Percentiles rank a stretch among this genome's conserved stretches.
phyloP scores from a whole-genome alignment of 1,140 invertebrate genomes.

The Drosophila aff. region DNA sequence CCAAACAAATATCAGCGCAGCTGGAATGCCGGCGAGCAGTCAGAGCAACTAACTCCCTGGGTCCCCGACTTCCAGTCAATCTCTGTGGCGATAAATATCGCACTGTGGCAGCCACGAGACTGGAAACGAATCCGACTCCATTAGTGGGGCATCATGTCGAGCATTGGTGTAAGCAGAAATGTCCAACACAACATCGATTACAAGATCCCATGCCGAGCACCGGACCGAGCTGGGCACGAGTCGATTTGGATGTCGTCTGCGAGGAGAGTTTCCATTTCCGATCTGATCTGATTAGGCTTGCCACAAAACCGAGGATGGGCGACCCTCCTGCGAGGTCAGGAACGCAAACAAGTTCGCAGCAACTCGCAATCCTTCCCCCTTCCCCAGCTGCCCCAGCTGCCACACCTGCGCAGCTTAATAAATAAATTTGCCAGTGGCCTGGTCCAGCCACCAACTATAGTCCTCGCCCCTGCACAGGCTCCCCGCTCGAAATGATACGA shows the following conservation, averaged over 20 bases:
- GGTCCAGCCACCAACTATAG: neutral
- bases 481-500: constrained; percentile 62
- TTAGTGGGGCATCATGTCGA: constrained; percentile 66
- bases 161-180: constrained; percentile 63
- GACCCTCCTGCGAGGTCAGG: constrained; percentile 33
- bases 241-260: constrained; percentile 34
- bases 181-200: constrained; percentile 74
- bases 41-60: neutral
- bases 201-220: constrained; percentile 61
- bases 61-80: constrained; percentile 40
- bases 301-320: constrained; percentile 13
- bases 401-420: constrained; percentile 78
- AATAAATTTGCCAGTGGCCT: constrained; percentile 50
- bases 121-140: constrained; percentile 24
- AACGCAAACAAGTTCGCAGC: constrained; percentile 47
- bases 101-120: constrained; percentile 37
- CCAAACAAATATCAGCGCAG: constrained; percentile 5
- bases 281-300: constrained; percentile 37
- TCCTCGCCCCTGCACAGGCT: neutral
- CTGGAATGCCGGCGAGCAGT: constrained; percentile 18
- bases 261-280: constrained; percentile 30
- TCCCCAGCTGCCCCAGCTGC: constrained; percentile 35
- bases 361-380: constrained; percentile 29
- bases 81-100: constrained; percentile 71
- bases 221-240: constrained; percentile 35